A percentile compares a stretch with the other conserved stretches of the same genome.
phyloP scores from a whole-genome alignment of 30 jellyfish, hydroid and myxozoan species.

The Rhopilema esculentum region DNA sequence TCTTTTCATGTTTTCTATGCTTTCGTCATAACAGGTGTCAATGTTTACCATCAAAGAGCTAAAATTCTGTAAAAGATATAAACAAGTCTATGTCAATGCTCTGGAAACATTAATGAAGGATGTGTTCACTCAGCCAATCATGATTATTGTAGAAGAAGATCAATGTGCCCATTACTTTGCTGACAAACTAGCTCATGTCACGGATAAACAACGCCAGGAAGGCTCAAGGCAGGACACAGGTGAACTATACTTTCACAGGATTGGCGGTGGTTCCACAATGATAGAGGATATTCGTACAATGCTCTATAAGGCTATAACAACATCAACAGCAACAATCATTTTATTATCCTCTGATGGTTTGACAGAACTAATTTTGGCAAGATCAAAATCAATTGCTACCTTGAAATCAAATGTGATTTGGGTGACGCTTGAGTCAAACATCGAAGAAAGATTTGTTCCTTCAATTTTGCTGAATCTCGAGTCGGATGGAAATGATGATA shows the following conservation, averaged over 20 bases:
- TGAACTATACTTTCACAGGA: neutral
- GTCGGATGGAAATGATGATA: neutral
- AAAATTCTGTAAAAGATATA: constrained; percentile 1
- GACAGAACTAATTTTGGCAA: constrained; percentile 2
- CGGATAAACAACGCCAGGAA: neutral
- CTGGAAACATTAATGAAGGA: neutral
- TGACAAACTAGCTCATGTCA: neutral
- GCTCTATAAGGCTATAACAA: neutral
- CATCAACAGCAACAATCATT: neutral
- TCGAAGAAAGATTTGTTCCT: neutral
- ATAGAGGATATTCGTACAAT: neutral
- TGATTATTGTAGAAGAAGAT: neutral
- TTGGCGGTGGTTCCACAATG: neutral
- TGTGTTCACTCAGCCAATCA: constrained; percentile 15
- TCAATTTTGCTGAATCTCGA: neutral
- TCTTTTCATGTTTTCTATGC: neutral
- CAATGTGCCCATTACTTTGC: constrained; percentile 4
- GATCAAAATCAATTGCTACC: neutral
- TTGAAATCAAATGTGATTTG: neutral
- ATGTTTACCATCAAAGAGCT: neutral
- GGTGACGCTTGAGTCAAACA: constrained; percentile 11
- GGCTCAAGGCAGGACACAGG: neutral
- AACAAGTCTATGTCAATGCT: neutral
- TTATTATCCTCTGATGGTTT: neutral
- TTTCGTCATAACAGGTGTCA: neutral